Conservation (phyloP, 2,113 vertebrate species). For the Anguilla rostrata region DNA sequence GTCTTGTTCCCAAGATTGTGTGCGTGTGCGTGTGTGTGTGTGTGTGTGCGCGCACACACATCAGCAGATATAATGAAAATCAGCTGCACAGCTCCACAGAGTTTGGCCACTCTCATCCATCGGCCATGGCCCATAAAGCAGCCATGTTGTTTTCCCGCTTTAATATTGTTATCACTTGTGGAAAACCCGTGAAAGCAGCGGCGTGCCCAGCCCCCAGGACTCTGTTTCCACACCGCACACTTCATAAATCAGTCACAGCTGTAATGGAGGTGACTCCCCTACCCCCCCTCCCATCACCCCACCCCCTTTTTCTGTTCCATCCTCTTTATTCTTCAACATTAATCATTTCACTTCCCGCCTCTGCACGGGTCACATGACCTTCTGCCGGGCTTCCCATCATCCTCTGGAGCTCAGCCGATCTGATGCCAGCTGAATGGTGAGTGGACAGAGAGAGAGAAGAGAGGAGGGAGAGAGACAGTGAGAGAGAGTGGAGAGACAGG, state of each 20-base stretch:
- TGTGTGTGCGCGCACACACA: neutral
- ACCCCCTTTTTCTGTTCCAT: constrained; percentile 53
- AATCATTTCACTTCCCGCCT: constrained; percentile 59
- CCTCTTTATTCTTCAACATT: constrained; percentile 24
- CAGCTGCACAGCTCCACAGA: constrained; percentile 43
- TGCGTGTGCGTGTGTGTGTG: neutral
- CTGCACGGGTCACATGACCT: neutral
- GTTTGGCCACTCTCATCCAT: constrained; percentile 59
- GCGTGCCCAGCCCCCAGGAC: constrained; percentile 64
- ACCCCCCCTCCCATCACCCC: no score
- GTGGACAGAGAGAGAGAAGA: neutral
- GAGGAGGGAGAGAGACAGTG: neutral
- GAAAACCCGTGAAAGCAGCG: constrained; percentile 64
- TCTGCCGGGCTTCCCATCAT: neutral
- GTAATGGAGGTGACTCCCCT: constrained; percentile 78
- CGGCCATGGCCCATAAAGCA: constrained; percentile 78
- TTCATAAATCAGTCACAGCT: constrained; percentile 80
- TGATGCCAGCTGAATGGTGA: neutral
- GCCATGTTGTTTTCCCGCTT: constrained; percentile 61
- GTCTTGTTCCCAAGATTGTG: no score
- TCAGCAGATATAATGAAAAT: constrained; percentile 33
- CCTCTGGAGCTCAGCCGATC: neutral
- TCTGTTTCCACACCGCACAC: constrained; percentile 74
- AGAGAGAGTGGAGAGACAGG: no score
- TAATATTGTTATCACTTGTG: constrained; percentile 69